Base-by-base conservation (phyloP, 2,888 invertebrate species). In the Eumerus sabulonum region DNA sequence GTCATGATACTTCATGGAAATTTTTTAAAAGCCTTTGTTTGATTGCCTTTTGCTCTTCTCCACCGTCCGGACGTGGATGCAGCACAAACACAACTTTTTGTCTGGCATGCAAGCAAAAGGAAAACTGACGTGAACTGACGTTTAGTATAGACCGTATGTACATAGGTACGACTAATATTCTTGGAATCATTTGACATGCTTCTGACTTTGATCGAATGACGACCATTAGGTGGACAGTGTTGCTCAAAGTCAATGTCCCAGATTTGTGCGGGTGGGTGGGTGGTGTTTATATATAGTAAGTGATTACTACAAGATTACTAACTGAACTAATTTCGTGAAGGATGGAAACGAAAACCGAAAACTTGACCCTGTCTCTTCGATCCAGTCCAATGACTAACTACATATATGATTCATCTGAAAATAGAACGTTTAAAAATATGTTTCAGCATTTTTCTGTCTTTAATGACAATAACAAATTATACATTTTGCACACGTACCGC, bases 401-500 rank as follows among this genome's bases (percentile, higher is more conserved):
- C 17, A 11, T 59, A 54, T 13, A 59, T 71, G 38, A 48, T 50
- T 38, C 13, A 14, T 42, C 62, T 17, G 19, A 66, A 77, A 77
- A 77, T 77, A 77, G 66, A 62, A 63, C 36, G 0, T 47, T 50
- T 38, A 54, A 59, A 60, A 64, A 59, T 50, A 50, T 64, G 35
- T 66, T 56, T 66, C 27, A 35, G 13, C 27, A 18, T 40, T 38
- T 38, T 51, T 47, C 19, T 45, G 42, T 17, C 14, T 60, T 54
- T 16, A 12, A 27, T 9, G 38, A 50, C 1, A 42, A 53, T 13
- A 71, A 42, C 44, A 53, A 56, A 12, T 40, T 57, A 77, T 48
- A 67, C 57, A 62, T 77, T 77, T 77, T 77, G 76, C 76, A 72
- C 76, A 77, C 76, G 76, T 72, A 72, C 57, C 72, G 16, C 40